These are phyloP conservation scores for Coendou prehensilis DNA, from an alignment of 2,797 vertebrate genomes.

Conservation along the genomic window DNA sequence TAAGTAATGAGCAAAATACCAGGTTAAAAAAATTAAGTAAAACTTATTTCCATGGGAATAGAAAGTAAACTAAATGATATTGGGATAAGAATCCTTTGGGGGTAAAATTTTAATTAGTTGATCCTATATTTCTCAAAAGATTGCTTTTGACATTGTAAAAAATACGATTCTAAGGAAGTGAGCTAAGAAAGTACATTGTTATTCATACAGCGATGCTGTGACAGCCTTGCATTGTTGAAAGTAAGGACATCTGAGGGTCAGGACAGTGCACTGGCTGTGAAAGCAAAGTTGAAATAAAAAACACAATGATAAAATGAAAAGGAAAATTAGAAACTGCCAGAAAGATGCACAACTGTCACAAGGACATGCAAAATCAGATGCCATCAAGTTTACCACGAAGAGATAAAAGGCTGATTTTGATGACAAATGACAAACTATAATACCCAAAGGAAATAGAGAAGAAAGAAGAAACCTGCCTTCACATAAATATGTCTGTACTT, in stretches of 20 bases:
- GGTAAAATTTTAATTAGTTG: slow-evolving; percentile 35
- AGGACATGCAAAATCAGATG: not conserved
- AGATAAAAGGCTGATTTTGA: not conserved
- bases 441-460: not conserved
- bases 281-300: slow-evolving; percentile 18
- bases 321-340: not conserved
- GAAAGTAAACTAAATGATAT: slow-evolving; percentile 70
- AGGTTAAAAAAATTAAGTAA: slow-evolving; percentile 18
- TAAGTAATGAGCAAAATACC: slow-evolving; percentile 49
- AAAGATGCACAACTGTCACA: not conserved
- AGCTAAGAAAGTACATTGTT: not conserved
- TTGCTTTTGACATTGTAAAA: slow-evolving; percentile 52
- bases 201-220: not conserved
- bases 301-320: not conserved
- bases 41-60: slow-evolving; percentile 54
- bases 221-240: not conserved
- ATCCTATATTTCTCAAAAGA: slow-evolving; percentile 57
- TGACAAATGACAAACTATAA: slow-evolving; percentile 6
- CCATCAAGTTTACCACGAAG: not conserved
- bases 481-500: not conserved
- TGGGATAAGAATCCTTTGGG: slow-evolving; percentile 11
- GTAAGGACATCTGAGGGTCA: not conserved
- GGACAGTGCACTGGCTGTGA: not conserved
- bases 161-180: not conserved
- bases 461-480: not conserved